Conservation (phyloP, 2,797 vertebrate species). For the Strix occidentalis region DNA sequence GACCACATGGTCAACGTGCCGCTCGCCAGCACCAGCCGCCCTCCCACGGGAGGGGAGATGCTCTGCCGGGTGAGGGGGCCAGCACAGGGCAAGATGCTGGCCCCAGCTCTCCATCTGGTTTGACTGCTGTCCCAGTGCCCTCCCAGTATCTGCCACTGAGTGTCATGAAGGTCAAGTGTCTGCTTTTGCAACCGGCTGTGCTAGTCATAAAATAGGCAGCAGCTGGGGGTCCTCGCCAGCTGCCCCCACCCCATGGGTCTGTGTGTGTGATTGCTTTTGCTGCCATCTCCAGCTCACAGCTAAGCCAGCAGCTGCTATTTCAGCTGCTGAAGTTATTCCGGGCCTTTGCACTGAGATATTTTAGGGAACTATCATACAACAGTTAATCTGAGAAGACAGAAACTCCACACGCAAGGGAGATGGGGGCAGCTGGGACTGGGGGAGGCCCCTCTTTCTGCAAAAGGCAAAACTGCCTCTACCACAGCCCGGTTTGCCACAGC, state of each 20-base stretch:
- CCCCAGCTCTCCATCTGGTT: background rate
- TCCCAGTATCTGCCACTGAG: background rate
- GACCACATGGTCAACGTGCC: accelerated
- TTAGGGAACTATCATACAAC: background rate
- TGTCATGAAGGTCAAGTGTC: background rate
- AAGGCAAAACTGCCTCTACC: background rate
- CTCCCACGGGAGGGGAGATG: background rate
- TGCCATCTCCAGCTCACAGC: background rate
- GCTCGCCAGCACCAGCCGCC: background rate
- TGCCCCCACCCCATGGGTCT: background rate
- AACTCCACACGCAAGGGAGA: background rate
- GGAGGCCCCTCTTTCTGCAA: background rate
- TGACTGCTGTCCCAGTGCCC: background rate
- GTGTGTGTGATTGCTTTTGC: accelerated
- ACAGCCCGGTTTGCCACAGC: background rate
- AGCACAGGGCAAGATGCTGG: background rate
- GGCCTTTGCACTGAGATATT: slow-evolving; percentile 29
- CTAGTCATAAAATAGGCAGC: background rate
- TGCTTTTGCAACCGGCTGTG: background rate
- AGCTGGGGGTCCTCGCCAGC: background rate
- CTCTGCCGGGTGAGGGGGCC: background rate
- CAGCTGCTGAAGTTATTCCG: slow-evolving; percentile 17
- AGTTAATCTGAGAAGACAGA: slow-evolving; percentile 20
- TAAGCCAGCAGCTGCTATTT: slow-evolving; percentile 29
- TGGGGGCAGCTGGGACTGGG: background rate